These are phyloP conservation scores for Leptobrachium leishanense DNA, from an alignment of 2,113 vertebrate species.

Conservation along the genomic window DNA sequence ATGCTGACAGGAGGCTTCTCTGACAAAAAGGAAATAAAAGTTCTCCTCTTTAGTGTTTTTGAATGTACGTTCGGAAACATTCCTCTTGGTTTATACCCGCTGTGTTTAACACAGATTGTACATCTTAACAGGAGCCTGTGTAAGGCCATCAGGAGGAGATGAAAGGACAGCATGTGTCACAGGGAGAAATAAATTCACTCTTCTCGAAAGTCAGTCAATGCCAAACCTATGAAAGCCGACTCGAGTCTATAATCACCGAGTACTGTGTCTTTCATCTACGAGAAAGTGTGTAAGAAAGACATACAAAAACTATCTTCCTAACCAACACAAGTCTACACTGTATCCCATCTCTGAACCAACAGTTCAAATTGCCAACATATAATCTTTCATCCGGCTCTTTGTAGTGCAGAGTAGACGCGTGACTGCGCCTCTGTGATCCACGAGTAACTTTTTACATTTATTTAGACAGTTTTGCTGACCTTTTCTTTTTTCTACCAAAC, in stretches of 20 bases:
- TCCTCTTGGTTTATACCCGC: conserved; percentile 19
- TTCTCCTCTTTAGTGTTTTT: background rate
- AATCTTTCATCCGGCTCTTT: background rate
- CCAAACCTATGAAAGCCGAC: background rate
- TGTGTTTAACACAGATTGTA: conserved; percentile 23
- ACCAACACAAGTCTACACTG: background rate
- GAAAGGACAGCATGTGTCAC: conserved; percentile 12
- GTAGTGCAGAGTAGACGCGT: background rate
- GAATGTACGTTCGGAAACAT: background rate
- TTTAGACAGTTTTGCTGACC: too few relatives aligned
- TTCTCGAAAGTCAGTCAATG: conserved; percentile 7
- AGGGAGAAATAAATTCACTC: conserved; percentile 3
- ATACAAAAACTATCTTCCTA: background rate
- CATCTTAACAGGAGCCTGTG: conserved; percentile 13
- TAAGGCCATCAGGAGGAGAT: conserved; percentile 21
- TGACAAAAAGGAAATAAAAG: conserved; percentile 1
- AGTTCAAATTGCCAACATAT: background rate
- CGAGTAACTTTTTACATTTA: too few relatives aligned
- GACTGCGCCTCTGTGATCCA: too few relatives aligned
- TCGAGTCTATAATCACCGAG: background rate
- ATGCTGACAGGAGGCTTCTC: background rate
- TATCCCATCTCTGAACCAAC: background rate
- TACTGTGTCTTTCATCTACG: background rate
- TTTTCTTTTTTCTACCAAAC: too few relatives aligned
- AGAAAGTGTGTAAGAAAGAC: background rate